Conservation (phyloP, 2,113 vertebrate genomes). For the Oncorhynchus keta region DNA sequence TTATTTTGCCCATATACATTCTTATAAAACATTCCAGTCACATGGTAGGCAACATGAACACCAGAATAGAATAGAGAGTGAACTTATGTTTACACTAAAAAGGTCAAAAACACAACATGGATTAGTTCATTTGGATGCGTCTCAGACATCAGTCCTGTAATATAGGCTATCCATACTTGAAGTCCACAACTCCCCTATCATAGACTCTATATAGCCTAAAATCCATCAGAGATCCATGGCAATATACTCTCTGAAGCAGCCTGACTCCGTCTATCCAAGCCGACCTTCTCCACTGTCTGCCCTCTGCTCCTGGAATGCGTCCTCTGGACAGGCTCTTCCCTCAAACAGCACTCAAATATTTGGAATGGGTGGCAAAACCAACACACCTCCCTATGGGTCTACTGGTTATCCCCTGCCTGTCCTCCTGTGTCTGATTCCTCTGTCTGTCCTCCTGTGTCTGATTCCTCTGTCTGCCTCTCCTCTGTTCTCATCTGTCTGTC, state of each 20-base stretch:
- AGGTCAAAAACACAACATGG: neutral
- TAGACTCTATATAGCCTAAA: slow-evolving; percentile 39
- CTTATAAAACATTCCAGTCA: neutral
- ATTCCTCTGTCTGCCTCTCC: no score
- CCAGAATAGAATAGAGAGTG: neutral
- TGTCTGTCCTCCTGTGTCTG: neutral
- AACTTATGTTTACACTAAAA: neutral
- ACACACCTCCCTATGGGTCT: slow-evolving; percentile 59
- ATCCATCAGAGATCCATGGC: slow-evolving; percentile 28
- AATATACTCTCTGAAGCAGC: neutral
- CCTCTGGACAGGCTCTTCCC: slow-evolving; percentile 46
- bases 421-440: slow-evolving; percentile 49
- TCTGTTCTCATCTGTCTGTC: neutral
- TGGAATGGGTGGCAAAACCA: slow-evolving; percentile 58
- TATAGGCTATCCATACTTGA: slow-evolving; percentile 26
- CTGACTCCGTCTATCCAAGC: slow-evolving; percentile 50
- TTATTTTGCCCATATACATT: neutral
- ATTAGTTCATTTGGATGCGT: neutral
- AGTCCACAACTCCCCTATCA: slow-evolving; percentile 51
- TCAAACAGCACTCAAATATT: slow-evolving; percentile 62
- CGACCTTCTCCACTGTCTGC: neutral
- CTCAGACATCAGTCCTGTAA: neutral
- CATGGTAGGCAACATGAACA: neutral
- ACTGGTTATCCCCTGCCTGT: slow-evolving; percentile 49
- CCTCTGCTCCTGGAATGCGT: slow-evolving; percentile 43